A percentile compares a stretch with the other conserved stretches of the same genome.
phyloP scores from a whole-genome alignment of 2,113 vertebrate genomes.

The Balaeniceps rex region DNA sequence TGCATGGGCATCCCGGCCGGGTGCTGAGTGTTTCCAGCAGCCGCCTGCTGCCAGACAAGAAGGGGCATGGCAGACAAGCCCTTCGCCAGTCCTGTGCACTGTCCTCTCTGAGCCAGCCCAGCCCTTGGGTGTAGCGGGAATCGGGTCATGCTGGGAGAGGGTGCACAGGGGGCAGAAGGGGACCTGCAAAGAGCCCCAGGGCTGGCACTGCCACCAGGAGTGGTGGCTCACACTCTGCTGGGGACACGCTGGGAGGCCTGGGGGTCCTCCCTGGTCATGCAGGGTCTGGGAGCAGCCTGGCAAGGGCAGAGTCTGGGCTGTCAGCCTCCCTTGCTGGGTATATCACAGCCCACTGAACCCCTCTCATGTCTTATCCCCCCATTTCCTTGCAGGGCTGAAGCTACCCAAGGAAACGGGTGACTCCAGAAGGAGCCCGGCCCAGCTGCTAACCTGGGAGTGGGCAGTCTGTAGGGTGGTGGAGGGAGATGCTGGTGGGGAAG shows the following conservation, averaged over 20 bases:
- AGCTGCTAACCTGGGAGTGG: not conserved
- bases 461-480: not conserved
- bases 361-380: not conserved
- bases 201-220: not conserved
- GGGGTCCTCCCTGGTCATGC: fast-evolving
- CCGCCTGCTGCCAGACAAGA: not conserved
- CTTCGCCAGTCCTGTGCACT: not conserved
- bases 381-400: not conserved
- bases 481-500: not conserved
- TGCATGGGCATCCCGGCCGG: not conserved
- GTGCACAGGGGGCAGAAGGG: not conserved
- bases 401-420: not conserved
- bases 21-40: not conserved
- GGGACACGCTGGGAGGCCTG: not conserved
- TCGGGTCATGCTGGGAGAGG: fast-evolving
- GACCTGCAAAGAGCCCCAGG: not conserved
- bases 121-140: not conserved
- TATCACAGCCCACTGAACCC: not conserved
- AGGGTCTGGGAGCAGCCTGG: not conserved
- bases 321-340: not conserved
- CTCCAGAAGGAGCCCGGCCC: not conserved
- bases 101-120: not conserved
- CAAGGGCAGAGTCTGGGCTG: not conserved
- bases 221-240: not conserved
- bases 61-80: not conserved